A percentile compares a stretch with the other conserved stretches of the same genome.
Evolutionary conservation across 1,140 invertebrate genomes (phyloP).

Genomic region (Calephelis nemesis): DNA sequence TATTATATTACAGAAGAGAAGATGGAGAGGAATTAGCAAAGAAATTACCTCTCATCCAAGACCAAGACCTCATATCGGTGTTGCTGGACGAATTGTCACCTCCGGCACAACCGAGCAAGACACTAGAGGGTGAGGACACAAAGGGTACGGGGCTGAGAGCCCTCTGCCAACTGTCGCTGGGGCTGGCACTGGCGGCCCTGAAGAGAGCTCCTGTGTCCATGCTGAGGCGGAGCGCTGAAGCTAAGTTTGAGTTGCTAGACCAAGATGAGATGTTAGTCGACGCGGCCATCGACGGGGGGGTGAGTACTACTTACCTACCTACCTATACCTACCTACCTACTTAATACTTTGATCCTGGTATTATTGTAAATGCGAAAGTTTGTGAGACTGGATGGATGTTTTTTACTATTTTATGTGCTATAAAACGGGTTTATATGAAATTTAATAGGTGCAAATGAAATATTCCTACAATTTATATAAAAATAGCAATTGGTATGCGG

Average conservation of each 20-base stretch:
- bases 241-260: conserved; percentile 78
- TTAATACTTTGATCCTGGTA: too few species aligned
- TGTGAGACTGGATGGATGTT: too few species aligned
- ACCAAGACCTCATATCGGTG: conserved; percentile 82
- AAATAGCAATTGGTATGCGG: too few species aligned
- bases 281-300: conserved; percentile 87
- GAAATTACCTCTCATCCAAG: conserved; percentile 86
- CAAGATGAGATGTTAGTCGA: conserved; percentile 89
- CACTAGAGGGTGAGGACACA: conserved; percentile 55
- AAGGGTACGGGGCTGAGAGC: conserved; percentile 83
- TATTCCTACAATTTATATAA: too few species aligned
- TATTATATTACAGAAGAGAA: conserved; percentile 66
- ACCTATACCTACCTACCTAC: too few species aligned
- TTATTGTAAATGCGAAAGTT: too few species aligned
- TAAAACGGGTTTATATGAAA: too few species aligned
- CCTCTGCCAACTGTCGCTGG: conserved; percentile 88
- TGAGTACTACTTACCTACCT: too few species aligned
- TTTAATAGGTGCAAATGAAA: too few species aligned
- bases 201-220: conserved; percentile 79
- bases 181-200: conserved; percentile 89
- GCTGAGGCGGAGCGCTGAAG: conserved; percentile 39
- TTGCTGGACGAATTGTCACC: conserved; percentile 78
- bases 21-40: conserved; percentile 84
- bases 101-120: conserved; percentile 71
- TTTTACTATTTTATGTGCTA: too few species aligned